Conservation (phyloP, 2,113 vertebrate species). For the Amblyopsis rosae region DNA sequence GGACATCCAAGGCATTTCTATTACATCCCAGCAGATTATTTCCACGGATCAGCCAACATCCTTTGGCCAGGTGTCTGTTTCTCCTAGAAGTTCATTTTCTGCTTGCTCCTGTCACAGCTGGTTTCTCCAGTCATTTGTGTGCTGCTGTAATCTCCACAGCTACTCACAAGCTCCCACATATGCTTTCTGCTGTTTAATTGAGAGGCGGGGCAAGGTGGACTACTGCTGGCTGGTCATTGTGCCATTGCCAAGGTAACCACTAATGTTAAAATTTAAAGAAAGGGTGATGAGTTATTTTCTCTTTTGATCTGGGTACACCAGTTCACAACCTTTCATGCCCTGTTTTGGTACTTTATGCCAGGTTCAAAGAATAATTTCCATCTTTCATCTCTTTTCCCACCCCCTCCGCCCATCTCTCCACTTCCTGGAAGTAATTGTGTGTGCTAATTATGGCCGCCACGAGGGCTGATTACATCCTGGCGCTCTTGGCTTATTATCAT, state of each 20-base stretch:
- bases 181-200: conserved; percentile 22
- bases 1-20: conserved; percentile 49
- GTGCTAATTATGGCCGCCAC: conserved; percentile 49
- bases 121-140: conserved; percentile 37
- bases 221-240: no score
- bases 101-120: conserved; percentile 1
- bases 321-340: no score
- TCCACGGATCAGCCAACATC: conserved; percentile 23
- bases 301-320: no score
- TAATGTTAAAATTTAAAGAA: no score
- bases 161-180: conserved; percentile 7
- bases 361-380: neutral
- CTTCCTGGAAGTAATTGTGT: conserved; percentile 51
- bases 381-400: neutral
- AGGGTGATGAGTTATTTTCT: no score
- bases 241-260: no score
- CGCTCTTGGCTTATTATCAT: conserved; percentile 48
- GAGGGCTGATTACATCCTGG: conserved; percentile 42
- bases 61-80: conserved; percentile 45
- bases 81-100: conserved; percentile 21
- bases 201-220: neutral
- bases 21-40: conserved; percentile 56
- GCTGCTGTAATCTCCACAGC: conserved; percentile 8
- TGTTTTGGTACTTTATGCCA: no score
- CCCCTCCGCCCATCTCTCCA: conserved; percentile 4